Evolutionary conservation across 2,888 invertebrate genomes (phyloP).

Genomic region (Notocelia uddmanniana): DNA sequence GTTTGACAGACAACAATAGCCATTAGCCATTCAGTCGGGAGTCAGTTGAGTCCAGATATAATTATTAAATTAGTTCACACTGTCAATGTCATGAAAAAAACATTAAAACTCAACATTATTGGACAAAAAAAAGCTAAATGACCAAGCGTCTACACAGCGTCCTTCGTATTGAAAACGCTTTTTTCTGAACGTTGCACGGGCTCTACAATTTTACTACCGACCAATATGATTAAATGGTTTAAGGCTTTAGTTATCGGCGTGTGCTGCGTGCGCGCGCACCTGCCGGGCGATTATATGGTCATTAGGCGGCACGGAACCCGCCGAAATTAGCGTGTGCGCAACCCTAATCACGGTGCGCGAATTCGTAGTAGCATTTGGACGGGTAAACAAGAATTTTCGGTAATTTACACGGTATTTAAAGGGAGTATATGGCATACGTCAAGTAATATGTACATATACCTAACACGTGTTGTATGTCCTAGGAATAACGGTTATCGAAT

Average conservation of each 20-base stretch:
- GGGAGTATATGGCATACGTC: neutral
- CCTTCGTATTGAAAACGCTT: slow-evolving; percentile 18
- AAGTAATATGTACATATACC: neutral
- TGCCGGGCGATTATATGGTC: slow-evolving; percentile 75
- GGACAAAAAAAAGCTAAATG: neutral
- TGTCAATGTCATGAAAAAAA: too few species aligned
- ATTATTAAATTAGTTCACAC: too few species aligned
- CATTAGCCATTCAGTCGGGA: too few species aligned
- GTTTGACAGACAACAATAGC: too few species aligned
- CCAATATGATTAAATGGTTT: slow-evolving; percentile 44
- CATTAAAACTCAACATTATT: neutral
- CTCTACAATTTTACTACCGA: slow-evolving; percentile 44
- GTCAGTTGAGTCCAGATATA: too few species aligned
- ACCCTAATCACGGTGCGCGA: slow-evolving; percentile 54
- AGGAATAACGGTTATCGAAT: too few species aligned
- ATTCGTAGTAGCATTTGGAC: slow-evolving; percentile 41
- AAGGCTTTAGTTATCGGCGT: slow-evolving; percentile 64
- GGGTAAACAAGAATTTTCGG: slow-evolving; percentile 42
- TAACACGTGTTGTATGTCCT: too few species aligned
- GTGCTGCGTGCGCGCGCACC: slow-evolving; percentile 79
- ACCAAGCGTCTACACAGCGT: neutral
- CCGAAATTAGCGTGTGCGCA: slow-evolving; percentile 64
- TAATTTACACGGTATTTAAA: slow-evolving; percentile 32
- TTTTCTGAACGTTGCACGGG: slow-evolving; percentile 12
- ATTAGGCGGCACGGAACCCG: slow-evolving; percentile 72